Evolutionary conservation across 2,797 vertebrate species (phyloP), one percentile per base, ranked within the genome.

Genomic region (Xenops minutus): DNA sequence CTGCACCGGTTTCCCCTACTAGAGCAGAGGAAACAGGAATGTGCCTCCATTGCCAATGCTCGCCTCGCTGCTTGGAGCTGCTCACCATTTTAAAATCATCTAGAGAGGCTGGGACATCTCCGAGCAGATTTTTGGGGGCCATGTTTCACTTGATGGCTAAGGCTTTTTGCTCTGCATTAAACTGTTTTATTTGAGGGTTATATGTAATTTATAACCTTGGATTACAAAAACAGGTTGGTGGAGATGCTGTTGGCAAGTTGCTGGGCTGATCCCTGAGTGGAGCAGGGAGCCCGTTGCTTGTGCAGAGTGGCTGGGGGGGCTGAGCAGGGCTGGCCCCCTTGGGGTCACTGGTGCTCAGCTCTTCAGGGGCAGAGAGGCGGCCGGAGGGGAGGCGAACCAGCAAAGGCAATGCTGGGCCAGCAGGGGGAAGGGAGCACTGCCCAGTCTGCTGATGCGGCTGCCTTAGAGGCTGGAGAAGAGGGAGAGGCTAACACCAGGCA

Each of bases 131-230:
- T 16, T 7, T n/a, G 12, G 10, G 46, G 83, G 83, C 68, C 55
- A 63, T 27, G 8, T 30, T 73, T 37, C 41, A 77, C 88, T 78
- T 87, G 77, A 82, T 63, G 20, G 80, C 84, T 90, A 93, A 56
- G n/a, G 92, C 74, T 63, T 85, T 81, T 63, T 41, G 49, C 49
- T 90, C 92, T 93, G 91, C 84, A 22, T 58, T 79, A 14, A 72
- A 74, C 78, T 59, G 80, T 76, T 96, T 94, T 95, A 94, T 94
- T 93, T 56, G 67, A 79, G 85, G 62, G 58, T 68, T 75, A 73
- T 34, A 66, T 67, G 74, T 73, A 41, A 69, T 66, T 89, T 79
- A 56, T 44, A 89, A 74, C 87, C 94, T 82, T 26, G 41, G 64
- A 12, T 79, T 91, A 82, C 0, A 10, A 76, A 44, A 96, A 71